Conservation (phyloP, 2,797 vertebrate genomes). For the Sebastes glaucus region DNA sequence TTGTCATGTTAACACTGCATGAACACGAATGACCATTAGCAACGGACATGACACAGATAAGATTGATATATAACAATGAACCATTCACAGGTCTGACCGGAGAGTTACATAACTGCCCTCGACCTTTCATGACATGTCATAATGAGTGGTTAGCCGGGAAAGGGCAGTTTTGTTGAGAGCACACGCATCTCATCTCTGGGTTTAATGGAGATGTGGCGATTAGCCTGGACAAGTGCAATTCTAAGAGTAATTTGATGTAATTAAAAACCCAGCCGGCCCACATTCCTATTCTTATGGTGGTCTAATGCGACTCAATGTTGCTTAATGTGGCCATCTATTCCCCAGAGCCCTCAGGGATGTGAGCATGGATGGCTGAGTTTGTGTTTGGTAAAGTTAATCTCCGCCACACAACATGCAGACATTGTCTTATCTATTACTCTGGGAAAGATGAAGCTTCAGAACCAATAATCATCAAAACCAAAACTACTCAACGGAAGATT, state of each 20-base stretch:
- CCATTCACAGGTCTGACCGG: not conserved
- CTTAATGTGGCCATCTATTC: conserved; percentile 22
- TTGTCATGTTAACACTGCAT: not conserved
- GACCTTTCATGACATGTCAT: conserved; percentile 36
- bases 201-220: conserved; percentile 58
- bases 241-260: conserved; percentile 57
- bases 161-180: conserved; percentile 10
- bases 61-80: conserved; percentile 20
- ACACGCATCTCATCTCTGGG: conserved; percentile 33
- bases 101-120: conserved; percentile 28
- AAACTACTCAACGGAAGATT: not conserved
- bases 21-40: not conserved
- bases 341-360: not conserved
- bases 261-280: conserved; percentile 48
- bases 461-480: not conserved
- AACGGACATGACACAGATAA: not conserved
- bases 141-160: conserved; percentile 47
- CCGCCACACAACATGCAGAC: not conserved
- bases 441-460: not conserved
- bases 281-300: conserved; percentile 30
- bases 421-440: conserved; percentile 17
- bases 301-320: conserved; percentile 33
- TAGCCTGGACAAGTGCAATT: conserved; percentile 46
- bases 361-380: conserved; percentile 10
- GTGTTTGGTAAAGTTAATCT: conserved; percentile 24